Conservation (phyloP, 2,113 vertebrate species). For the Hiodon alosoides region DNA sequence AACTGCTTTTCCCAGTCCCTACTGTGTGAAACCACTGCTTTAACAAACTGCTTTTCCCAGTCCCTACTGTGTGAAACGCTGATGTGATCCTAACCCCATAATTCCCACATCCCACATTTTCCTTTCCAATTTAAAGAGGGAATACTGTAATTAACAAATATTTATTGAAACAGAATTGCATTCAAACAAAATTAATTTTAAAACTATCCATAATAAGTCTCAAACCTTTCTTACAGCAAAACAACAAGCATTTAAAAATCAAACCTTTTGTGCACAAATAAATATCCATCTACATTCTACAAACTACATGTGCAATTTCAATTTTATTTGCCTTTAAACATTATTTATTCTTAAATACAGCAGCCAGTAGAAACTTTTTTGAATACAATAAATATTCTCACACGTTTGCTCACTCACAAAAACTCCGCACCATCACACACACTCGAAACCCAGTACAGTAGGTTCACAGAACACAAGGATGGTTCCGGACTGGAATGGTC, state of each 20-base stretch:
- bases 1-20: too few species aligned
- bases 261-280: constrained; percentile 28
- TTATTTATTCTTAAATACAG: constrained; percentile 21
- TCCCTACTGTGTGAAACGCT: too few species aligned
- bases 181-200: constrained; percentile 21
- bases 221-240: constrained; percentile 3
- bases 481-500: too few species aligned
- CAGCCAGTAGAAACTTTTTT: neutral
- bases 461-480: constrained; percentile 5
- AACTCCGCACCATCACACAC: too few species aligned
- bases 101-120: too few species aligned
- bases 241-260: neutral
- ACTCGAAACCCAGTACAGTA: constrained; percentile 22
- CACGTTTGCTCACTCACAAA: too few species aligned
- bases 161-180: constrained; percentile 20
- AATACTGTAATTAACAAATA: neutral
- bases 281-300: constrained; percentile 26
- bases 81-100: too few species aligned
- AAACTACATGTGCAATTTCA: constrained; percentile 24
- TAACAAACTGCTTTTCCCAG: too few species aligned
- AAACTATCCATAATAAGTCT: neutral
- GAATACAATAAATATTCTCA: neutral
- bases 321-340: constrained; percentile 6
- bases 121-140: neutral
- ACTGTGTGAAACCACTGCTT: too few species aligned